Evolutionary conservation across 2,113 vertebrate species (phyloP).

Genomic region (Zosterops lateralis): DNA sequence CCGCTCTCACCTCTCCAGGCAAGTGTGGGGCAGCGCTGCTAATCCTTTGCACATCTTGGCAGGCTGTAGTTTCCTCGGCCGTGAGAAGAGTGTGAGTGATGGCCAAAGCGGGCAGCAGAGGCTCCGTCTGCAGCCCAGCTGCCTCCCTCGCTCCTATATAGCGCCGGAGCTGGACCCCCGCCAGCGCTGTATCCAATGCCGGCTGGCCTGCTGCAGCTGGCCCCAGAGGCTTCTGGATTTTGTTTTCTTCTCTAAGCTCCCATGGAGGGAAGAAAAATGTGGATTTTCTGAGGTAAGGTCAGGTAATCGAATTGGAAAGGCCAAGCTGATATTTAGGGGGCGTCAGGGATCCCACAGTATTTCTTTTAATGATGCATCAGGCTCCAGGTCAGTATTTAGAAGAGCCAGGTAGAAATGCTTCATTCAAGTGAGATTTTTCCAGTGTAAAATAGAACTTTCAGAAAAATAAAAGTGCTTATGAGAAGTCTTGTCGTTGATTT

Average conservation of each 20-base stretch:
- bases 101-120: background rate
- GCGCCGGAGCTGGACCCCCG: background rate
- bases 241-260: background rate
- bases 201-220: background rate
- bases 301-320: background rate
- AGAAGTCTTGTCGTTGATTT: background rate
- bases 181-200: constrained; percentile 36
- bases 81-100: background rate
- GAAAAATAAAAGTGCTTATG: background rate
- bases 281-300: background rate
- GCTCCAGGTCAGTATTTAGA: background rate
- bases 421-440: background rate
- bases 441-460: background rate
- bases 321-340: background rate
- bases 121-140: background rate
- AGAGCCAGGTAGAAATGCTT: background rate
- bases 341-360: background rate
- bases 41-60: constrained; percentile 65
- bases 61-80: background rate
- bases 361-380: background rate
- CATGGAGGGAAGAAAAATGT: background rate
- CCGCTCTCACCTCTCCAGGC: constrained; percentile 57
- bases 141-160: constrained; percentile 31
- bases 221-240: background rate
- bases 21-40: constrained; percentile 55